phyloP scores from a whole-genome alignment of 1,140 invertebrate species.

The Rhagoletis pomonella region DNA sequence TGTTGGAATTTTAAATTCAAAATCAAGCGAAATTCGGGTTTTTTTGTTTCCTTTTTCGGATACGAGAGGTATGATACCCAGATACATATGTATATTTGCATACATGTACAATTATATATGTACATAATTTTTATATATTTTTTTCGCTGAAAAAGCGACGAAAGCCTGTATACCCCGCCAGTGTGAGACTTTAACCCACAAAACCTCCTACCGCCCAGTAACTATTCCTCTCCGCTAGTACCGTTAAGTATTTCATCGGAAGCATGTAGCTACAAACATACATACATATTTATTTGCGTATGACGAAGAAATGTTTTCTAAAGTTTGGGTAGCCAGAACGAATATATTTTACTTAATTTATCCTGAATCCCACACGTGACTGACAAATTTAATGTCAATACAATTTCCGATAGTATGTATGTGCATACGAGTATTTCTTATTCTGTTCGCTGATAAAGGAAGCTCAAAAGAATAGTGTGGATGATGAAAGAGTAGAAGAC shows the following conservation, averaged over 20 bases:
- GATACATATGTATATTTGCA: too few species aligned
- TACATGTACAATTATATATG: too few species aligned
- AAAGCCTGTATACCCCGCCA: too few species aligned
- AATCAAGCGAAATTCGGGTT: background rate
- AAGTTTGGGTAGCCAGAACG: background rate
- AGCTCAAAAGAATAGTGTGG: background rate
- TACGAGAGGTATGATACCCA: too few species aligned
- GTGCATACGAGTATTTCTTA: too few species aligned
- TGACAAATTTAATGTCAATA: slow-evolving; percentile 54
- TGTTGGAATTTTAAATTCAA: slow-evolving; percentile 47
- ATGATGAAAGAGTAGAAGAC: background rate
- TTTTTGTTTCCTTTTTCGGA: too few species aligned
- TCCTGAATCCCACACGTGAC: slow-evolving; percentile 28
- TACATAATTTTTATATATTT: background rate
- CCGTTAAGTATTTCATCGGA: background rate
- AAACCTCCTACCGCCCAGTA: too few species aligned
- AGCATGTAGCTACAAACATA: background rate
- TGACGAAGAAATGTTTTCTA: background rate
- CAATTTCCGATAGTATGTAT: slow-evolving; percentile 29
- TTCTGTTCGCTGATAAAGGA: background rate
- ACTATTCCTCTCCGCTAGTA: background rate
- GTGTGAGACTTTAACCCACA: too few species aligned
- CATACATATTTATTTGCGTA: background rate
- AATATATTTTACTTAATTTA: slow-evolving; percentile 49
- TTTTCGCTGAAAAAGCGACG: too few species aligned